Base-by-base conservation (phyloP, 1,140 invertebrate genomes). In the Brachionus paranguensis region DNA sequence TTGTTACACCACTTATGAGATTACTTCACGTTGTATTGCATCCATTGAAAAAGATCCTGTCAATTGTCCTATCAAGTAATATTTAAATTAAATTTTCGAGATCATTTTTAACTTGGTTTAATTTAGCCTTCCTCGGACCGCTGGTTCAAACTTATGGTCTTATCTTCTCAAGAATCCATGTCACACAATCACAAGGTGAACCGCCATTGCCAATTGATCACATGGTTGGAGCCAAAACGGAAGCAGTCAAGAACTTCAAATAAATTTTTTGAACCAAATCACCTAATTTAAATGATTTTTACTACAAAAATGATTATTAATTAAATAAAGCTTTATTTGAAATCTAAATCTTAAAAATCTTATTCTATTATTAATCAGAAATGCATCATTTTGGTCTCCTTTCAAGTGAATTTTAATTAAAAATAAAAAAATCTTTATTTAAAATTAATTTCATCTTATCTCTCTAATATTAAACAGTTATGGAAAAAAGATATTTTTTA, bases 1-100 rank as follows among this genome's bases (percentile, higher is more conserved):
- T 85, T 55, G 84, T 89, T 14, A 88, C 88, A 5, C 90, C 90
- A 11, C 70, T 85, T 6, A 83, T 91, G 33, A 70, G 85, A 60
- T 50, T 88, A 53, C 68, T 88, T 3, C 86, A 89, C n/a, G 60
- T 89, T 10, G n/a, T 85, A 7, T 70, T 89, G 8, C 78, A 85
- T 60, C 65, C 87, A 60, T 33, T 87, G 1, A 85, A 85, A 84
- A 86, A 86, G 83, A 87, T 88, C 84, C 86, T 85, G 60, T 47
- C 68, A 65, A 72, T 47, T 29, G 17, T 53, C 33, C 53, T 65
- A 64, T 24, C 50, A 72, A 70, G 74, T 85, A 86, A 83, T 37
- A 37, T 37, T 37, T 37, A 37, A 6, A 6, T 37, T 37, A 37
- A 37, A 37, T 37, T n/a, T 37, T 37, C 0, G 6, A 37, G 33